These are phyloP conservation scores for Drosophila ohnishii DNA, from an alignment of 1,140 invertebrate species.

Conservation along the genomic window DNA sequence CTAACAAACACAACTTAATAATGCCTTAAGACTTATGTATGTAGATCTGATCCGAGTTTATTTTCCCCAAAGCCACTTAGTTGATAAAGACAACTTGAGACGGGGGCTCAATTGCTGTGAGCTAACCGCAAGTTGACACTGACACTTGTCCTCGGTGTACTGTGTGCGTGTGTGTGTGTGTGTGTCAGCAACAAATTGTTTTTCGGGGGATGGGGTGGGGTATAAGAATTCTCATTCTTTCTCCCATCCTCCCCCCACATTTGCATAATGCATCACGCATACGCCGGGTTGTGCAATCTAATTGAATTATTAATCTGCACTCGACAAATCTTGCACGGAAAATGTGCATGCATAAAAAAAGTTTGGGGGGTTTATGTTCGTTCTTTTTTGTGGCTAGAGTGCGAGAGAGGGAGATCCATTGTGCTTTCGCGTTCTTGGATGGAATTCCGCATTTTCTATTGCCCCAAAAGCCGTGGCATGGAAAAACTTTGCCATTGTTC, in stretches of 20 bases:
- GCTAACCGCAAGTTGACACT: conserved; percentile 39
- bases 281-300: conserved; percentile 65
- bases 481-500: conserved; percentile 65
- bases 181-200: conserved; percentile 38
- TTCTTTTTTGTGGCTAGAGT: background rate
- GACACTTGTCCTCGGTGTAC: conserved; percentile 25
- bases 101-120: conserved; percentile 28
- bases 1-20: background rate
- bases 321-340: conserved; percentile 48
- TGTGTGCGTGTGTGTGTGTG: conserved; percentile 1
- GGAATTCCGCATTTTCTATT: conserved; percentile 63
- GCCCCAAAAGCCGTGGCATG: conserved; percentile 42
- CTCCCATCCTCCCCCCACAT: conserved; percentile 2
- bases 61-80: background rate
- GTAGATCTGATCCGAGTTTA: background rate
- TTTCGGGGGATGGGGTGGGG: background rate
- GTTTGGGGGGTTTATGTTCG: conserved; percentile 11
- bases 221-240: background rate
- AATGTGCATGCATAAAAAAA: conserved; percentile 29
- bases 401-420: conserved; percentile 33
- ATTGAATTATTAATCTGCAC: conserved; percentile 77
- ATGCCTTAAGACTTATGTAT: background rate
- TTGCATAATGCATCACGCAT: conserved; percentile 65
- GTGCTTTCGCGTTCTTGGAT: conserved; percentile 51
- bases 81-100: conserved; percentile 19